Conservation (phyloP, 2,797 vertebrate species). For the Pangasius mekongensis region DNA sequence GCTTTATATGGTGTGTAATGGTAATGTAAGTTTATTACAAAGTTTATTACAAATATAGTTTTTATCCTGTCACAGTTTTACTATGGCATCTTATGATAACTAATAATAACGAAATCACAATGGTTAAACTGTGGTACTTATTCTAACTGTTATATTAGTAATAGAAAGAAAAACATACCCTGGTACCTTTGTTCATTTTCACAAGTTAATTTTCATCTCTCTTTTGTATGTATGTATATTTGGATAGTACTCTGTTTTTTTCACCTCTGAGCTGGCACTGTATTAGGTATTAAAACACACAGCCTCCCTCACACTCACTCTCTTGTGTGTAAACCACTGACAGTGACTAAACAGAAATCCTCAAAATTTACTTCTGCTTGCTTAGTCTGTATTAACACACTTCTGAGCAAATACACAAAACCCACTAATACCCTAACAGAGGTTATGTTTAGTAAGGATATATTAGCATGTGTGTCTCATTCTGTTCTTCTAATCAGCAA, state of each 20-base stretch:
- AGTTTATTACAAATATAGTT: not conserved
- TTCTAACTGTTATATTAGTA: not conserved
- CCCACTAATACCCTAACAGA: not conserved
- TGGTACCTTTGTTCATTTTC: not conserved
- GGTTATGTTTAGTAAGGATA: not conserved
- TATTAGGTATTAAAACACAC: not conserved
- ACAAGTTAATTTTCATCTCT: not conserved
- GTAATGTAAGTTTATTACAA: not conserved
- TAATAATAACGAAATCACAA: not conserved
- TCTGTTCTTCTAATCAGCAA: not conserved
- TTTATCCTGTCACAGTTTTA: not conserved
- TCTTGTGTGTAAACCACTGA: not conserved
- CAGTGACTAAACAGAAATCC: slow-evolving; percentile 7
- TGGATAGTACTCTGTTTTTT: not conserved
- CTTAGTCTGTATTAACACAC: not conserved
- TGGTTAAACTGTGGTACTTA: not conserved
- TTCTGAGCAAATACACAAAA: not conserved
- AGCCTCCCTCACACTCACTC: not conserved
- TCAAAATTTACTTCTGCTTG: not conserved
- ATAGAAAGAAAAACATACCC: not conserved
- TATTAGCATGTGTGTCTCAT: not conserved
- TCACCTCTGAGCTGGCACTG: not conserved
- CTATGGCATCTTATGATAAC: not conserved
- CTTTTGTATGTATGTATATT: not conserved
- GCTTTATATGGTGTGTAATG: not conserved